Percentiles rank a stretch among this genome's conserved stretches.
Evolutionary conservation across 2,888 invertebrate genomes (phyloP).

Genomic region (Cyclophora punctaria): DNA sequence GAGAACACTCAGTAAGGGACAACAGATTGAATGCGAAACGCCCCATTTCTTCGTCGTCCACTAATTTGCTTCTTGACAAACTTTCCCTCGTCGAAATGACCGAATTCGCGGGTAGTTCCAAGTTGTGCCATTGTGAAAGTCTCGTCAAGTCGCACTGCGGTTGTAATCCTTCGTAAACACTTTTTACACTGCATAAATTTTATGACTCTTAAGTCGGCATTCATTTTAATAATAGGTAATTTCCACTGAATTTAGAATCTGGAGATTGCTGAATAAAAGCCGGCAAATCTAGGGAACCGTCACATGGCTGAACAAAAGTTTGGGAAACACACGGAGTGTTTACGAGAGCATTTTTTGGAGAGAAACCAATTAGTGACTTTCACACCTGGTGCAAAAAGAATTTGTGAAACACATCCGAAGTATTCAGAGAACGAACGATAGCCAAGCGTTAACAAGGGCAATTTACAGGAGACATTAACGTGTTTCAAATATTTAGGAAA

Average conservation of each 20-base stretch:
- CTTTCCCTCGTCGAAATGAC: constrained; percentile 34
- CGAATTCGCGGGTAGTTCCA: constrained; percentile 33
- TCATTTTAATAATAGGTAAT: too few relatives aligned
- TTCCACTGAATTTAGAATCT: too few relatives aligned
- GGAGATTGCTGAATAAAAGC: too few relatives aligned
- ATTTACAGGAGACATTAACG: too few relatives aligned
- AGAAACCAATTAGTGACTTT: constrained; percentile 7
- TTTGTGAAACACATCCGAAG: background rate
- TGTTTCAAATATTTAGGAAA: too few relatives aligned
- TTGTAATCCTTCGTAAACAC: constrained; percentile 4
- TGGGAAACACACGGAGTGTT: too few relatives aligned
- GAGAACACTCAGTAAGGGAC: constrained; percentile 5
- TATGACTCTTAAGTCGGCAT: too few relatives aligned
- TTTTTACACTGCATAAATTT: constrained; percentile 3
- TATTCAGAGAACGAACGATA: too few relatives aligned
- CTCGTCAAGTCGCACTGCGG: constrained; percentile 12
- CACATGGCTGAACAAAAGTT: too few relatives aligned
- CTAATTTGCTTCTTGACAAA: constrained; percentile 51
- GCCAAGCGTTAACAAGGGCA: too few relatives aligned
- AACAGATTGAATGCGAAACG: constrained; percentile 21
- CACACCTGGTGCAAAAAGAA: constrained; percentile 14
- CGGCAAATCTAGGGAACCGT: too few relatives aligned
- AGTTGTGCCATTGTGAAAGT: constrained; percentile 27
- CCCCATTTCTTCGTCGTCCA: constrained; percentile 42
- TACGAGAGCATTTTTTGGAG: too few relatives aligned